A percentile compares a stretch with the other conserved stretches of the same genome.
Evolutionary conservation across 2,888 invertebrate species (phyloP).

Genomic region (Tipula helvola): DNA sequence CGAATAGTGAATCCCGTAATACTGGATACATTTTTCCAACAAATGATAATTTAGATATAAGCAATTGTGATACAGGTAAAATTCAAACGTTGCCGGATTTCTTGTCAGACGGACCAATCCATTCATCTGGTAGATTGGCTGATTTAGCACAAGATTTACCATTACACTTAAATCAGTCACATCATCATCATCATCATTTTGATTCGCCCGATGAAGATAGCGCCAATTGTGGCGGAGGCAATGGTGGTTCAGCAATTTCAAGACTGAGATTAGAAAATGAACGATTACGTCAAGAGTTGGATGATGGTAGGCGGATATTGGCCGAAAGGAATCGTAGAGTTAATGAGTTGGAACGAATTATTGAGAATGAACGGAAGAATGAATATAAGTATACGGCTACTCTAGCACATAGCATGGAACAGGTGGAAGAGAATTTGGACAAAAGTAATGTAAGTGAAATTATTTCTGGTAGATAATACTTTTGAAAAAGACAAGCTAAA

Average conservation of each 20-base stretch:
- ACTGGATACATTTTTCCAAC: conserved; percentile 9
- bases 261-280: conserved; percentile 30
- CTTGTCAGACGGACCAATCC: conserved; percentile 54
- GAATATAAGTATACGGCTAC: conserved; percentile 42
- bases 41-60: conserved; percentile 8
- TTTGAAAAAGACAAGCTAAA: not conserved
- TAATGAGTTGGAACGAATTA: conserved; percentile 40
- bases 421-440: conserved; percentile 45
- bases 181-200: conserved; percentile 18
- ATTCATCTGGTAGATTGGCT: conserved; percentile 31
- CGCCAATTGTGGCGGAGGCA: conserved; percentile 12
- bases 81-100: conserved; percentile 52
- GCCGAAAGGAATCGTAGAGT: conserved; percentile 40
- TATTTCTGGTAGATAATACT: not conserved
- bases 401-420: conserved; percentile 43
- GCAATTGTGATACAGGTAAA: conserved; percentile 14
- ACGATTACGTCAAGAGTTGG: conserved; percentile 42
- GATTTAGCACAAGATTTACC: conserved; percentile 34
- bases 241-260: conserved; percentile 23
- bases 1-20: not conserved
- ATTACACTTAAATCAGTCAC: not conserved
- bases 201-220: conserved; percentile 33
- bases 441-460: conserved; percentile 40
- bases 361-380: conserved; percentile 38
- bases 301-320: conserved; percentile 40